phyloP scores from a whole-genome alignment of 2,797 vertebrate genomes.

The Columba guinea region DNA sequence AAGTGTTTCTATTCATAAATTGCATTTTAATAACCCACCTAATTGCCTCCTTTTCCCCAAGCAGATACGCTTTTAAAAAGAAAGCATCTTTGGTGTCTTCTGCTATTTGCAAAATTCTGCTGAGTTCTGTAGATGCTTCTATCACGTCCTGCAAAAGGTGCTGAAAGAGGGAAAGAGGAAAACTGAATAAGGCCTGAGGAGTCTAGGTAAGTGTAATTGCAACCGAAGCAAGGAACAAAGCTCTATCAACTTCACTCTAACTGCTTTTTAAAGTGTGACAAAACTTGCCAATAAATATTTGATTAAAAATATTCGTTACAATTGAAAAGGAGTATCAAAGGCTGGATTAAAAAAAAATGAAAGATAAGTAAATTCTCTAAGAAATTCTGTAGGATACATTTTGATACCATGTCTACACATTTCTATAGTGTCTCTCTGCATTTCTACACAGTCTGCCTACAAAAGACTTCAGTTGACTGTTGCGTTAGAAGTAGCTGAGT shows the following conservation, averaged over 20 bases:
- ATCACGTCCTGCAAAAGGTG: constrained; percentile 12
- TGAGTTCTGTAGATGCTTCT: constrained; percentile 6
- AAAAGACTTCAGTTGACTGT: background rate
- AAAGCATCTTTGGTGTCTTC: constrained; percentile 1
- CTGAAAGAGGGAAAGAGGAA: background rate
- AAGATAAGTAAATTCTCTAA: background rate
- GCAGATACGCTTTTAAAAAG: constrained; percentile 40
- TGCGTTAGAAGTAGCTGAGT: background rate
- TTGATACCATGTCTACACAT: background rate
- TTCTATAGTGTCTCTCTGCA: background rate
- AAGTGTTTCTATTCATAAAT: constrained; percentile 69
- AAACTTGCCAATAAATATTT: background rate
- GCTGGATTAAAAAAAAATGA: background rate
- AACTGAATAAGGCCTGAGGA: background rate
- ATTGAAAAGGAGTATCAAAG: background rate
- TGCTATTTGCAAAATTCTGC: constrained; percentile 38
- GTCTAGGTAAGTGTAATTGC: background rate
- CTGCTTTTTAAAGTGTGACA: background rate
- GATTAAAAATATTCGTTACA: constrained; percentile 9
- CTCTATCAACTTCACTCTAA: background rate
- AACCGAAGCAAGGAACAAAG: background rate
- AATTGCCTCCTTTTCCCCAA: constrained; percentile 53
- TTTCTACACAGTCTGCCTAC: background rate
- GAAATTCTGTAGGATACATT: background rate
- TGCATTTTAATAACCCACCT: constrained; percentile 65